A percentile compares a stretch with the other conserved stretches of the same genome.
Evolutionary conservation across 2,797 vertebrate species (phyloP).

Genomic region (Tragelaphus oryx): DNA sequence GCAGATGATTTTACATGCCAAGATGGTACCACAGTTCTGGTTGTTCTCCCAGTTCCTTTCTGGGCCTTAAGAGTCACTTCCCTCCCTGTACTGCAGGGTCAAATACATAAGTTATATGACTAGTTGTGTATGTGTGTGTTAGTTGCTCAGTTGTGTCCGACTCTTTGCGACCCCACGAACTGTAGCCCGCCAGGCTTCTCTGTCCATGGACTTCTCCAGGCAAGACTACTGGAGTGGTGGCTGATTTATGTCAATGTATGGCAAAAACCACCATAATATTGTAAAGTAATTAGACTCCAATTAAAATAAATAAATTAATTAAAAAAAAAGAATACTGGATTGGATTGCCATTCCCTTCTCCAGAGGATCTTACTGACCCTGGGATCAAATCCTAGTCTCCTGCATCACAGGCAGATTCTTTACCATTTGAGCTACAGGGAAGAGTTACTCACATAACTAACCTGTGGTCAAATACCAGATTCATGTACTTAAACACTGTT

Average conservation of each 20-base stretch:
- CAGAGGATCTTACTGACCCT: neutral
- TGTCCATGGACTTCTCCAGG: neutral
- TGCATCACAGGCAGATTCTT: neutral
- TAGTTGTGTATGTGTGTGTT: neutral
- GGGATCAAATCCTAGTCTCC: neutral
- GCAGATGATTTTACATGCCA: neutral
- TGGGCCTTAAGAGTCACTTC: neutral
- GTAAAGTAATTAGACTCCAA: neutral
- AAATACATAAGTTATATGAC: neutral
- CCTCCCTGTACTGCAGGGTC: neutral
- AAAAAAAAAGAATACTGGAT: neutral
- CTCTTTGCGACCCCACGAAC: fast-evolving
- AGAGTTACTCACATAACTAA: neutral
- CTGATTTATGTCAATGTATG: neutral
- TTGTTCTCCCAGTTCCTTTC: neutral
- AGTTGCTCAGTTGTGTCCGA: neutral
- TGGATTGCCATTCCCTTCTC: neutral
- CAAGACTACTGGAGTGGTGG: neutral
- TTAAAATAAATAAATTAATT: neutral
- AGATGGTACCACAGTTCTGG: neutral
- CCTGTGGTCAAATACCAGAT: neutral
- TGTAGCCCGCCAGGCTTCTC: neutral
- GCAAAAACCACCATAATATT: neutral
- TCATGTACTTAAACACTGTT: neutral
- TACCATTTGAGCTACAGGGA: neutral